phyloP scores from a whole-genome alignment of 37 sponge, comb jelly and placozoan species.

The Tethya wilhelma region DNA sequence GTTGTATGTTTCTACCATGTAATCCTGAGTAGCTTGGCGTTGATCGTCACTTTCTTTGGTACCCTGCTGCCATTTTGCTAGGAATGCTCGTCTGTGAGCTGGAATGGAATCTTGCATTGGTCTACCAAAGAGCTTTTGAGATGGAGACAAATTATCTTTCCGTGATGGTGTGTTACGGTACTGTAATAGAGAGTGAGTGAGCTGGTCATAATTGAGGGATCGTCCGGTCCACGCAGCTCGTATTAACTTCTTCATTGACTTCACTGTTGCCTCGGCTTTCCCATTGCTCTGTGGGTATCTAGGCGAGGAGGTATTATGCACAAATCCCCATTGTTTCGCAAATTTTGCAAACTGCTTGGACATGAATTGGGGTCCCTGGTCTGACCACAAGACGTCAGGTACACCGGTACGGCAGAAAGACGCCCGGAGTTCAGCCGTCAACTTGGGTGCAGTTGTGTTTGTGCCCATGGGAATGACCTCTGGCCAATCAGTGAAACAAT shows the following conservation, averaged over 20 bases:
- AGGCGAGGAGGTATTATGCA: slow-evolving; percentile 39
- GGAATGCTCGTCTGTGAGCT: too few relatives aligned
- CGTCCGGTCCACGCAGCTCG: too few relatives aligned
- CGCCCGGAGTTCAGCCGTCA: slow-evolving; percentile 7
- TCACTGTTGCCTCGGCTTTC: slow-evolving; percentile 53
- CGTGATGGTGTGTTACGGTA: slow-evolving; percentile 45
- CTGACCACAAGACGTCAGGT: slow-evolving; percentile 31
- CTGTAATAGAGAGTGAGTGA: slow-evolving; percentile 48
- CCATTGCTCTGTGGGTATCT: slow-evolving; percentile 58
- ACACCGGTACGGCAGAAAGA: slow-evolving; percentile 48
- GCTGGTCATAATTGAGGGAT: too few relatives aligned
- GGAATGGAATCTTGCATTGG: slow-evolving; percentile 28
- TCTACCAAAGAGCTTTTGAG: slow-evolving; percentile 49
- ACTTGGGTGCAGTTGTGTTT: slow-evolving; percentile 9
- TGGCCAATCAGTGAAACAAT: slow-evolving; percentile 41
- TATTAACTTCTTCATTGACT: slow-evolving; percentile 38
- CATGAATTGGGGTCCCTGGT: slow-evolving; percentile 51
- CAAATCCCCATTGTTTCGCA: slow-evolving; percentile 34
- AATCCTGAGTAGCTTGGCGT: too few relatives aligned
- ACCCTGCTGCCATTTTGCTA: too few relatives aligned
- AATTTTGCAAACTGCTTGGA: slow-evolving; percentile 30
- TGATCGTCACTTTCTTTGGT: too few relatives aligned
- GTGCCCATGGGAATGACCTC: slow-evolving; percentile 26
- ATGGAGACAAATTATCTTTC: slow-evolving; percentile 4
- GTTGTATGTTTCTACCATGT: too few relatives aligned